Conservation (phyloP, 2,113 vertebrate species). For the Madoqua kirkii region DNA sequence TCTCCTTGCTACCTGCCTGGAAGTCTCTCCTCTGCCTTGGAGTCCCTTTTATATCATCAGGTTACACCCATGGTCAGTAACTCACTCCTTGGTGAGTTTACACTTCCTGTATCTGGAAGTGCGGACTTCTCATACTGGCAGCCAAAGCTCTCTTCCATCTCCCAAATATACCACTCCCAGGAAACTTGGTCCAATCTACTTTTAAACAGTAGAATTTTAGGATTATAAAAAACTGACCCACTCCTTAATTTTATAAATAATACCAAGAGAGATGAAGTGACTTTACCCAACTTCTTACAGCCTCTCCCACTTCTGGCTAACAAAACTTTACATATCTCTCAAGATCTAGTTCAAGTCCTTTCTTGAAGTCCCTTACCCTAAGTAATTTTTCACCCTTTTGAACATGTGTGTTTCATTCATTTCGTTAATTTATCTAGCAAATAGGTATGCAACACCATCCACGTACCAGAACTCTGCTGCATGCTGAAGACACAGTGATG, state of each 20-base stretch:
- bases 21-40: not conserved
- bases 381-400: conserved; percentile 23
- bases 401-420: conserved; percentile 38
- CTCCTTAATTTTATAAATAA: not conserved
- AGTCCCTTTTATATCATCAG: not conserved
- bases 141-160: not conserved
- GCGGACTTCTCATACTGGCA: not conserved
- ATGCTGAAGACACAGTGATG: conserved; percentile 17
- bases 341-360: conserved; percentile 30
- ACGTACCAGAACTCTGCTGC: not conserved
- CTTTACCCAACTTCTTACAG: not conserved
- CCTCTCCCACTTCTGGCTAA: not conserved
- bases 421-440: conserved; percentile 40
- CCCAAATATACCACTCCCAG: not conserved
- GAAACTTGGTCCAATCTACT: not conserved
- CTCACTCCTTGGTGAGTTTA: not conserved
- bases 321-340: not conserved
- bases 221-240: not conserved
- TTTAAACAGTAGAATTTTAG: conserved; percentile 45
- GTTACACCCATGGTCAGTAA: not conserved
- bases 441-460: not conserved
- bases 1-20: not conserved
- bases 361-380: not conserved
- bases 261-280: not conserved
- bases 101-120: not conserved